Evolutionary conservation across 1,140 invertebrate genomes (phyloP), one percentile per base, ranked within the genome.

Genomic region (Pogonomyrmex barbatus): DNA sequence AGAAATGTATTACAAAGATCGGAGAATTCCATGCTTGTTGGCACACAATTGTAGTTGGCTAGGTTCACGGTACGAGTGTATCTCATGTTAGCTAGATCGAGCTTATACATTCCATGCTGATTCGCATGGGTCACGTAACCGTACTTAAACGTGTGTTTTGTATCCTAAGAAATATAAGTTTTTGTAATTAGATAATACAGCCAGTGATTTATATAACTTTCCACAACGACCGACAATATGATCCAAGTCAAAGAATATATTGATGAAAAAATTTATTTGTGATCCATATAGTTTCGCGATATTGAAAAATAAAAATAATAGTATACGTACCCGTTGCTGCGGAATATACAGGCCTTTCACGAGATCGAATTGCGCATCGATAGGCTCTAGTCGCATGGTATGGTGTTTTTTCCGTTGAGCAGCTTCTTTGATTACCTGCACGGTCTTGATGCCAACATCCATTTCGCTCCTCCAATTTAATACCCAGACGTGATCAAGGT

Each of bases 401-500:
- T 97, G 97, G 92, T 98, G 97, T 92, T 97, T 97, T 85, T 96
- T 96, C 92, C 97, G 97, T 92, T 97, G 96, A 17, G 96, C 96
- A 58, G 97, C 97, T 93, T 97, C 97, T 39, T 97, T 94, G 86
- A 98, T 97, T 10, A 98, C 97, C 92, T 97, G 96, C 73, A 98
- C 96, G 1, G 97, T 98, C 94, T 97, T 97, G 56, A 96, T 95
- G 8, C 97, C 96, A 71, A 95, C 94, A 89, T 96, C 95, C 45
- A 94, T 91, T 42, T 96, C 94, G 17, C 95, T 95, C 36, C 96
- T 95, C 97, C 97, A 97, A 92, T 97, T 97, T 45, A 97, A 92
- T 5, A 98, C 95, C 97, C 97, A 98, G 2, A 98, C 96, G 94
- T 98, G 97, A 92, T 98, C 97, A 76, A 98, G 92, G 91, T 97